A percentile compares a stretch with the other conserved stretches of the same genome.
These are phyloP conservation scores for Hydrocynus forskahlii DNA, from an alignment of 2,797 vertebrate genomes.

Conservation along the genomic window DNA sequence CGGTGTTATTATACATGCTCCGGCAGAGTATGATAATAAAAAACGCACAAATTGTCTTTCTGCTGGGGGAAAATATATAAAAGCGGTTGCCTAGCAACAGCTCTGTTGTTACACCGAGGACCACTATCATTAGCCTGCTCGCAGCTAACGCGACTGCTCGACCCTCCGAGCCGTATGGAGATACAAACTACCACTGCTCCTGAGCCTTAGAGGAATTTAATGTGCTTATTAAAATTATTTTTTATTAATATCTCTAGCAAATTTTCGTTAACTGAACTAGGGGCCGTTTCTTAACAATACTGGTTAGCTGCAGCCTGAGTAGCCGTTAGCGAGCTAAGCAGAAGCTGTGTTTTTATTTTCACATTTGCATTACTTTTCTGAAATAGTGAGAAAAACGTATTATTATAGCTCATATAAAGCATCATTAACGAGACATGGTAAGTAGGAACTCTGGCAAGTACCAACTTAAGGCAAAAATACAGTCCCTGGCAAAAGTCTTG, in stretches of 20 bases:
- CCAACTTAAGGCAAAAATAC: not conserved
- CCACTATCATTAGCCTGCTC: conserved; percentile 8
- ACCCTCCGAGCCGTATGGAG: too few species aligned
- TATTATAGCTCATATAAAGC: not conserved
- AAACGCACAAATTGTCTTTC: not conserved
- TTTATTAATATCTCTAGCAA: too few species aligned
- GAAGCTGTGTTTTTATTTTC: not conserved
- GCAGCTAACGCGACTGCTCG: too few species aligned
- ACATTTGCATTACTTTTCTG: not conserved
- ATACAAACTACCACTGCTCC: too few species aligned
- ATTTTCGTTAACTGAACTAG: too few species aligned
- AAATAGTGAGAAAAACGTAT: not conserved
- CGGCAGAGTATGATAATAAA: not conserved
- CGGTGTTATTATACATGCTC: not conserved
- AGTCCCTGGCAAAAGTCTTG: too few species aligned
- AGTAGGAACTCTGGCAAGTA: not conserved
- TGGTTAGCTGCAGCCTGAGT: too few species aligned
- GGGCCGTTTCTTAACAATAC: too few species aligned
- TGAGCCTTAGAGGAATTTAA: too few species aligned
- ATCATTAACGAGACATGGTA: not conserved
- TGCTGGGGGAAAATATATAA: not conserved
- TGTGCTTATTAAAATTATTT: too few species aligned
- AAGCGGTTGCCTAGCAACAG: conserved; percentile 48
- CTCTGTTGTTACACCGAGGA: conserved; percentile 1
- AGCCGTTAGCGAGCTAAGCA: not conserved